A percentile compares a stretch with the other conserved stretches of the same genome.
These are phyloP conservation scores for Leiothrix lutea DNA, from an alignment of 2,113 vertebrate species.

Conservation along the genomic window DNA sequence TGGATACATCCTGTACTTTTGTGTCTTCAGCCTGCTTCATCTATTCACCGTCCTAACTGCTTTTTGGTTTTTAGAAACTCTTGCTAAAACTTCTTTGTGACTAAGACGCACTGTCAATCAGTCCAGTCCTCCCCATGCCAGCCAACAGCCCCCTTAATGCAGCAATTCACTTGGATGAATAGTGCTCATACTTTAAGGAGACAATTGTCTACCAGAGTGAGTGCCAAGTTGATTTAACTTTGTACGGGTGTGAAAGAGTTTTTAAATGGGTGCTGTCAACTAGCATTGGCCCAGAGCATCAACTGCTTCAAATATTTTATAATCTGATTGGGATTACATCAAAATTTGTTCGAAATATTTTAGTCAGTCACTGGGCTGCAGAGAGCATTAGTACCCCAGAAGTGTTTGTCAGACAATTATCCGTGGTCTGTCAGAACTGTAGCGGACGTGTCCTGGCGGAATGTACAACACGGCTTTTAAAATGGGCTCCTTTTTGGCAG, in stretches of 20 bases:
- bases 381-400: not conserved
- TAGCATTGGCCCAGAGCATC: not conserved
- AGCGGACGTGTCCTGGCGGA: not conserved
- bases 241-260: conserved; percentile 47
- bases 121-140: conserved; percentile 21
- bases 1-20: conserved; percentile 58
- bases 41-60: not conserved
- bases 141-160: conserved; percentile 62
- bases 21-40: conserved; percentile 9
- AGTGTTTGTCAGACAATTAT: not conserved
- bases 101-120: conserved; percentile 35
- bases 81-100: conserved; percentile 60
- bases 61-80: conserved; percentile 39
- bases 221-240: conserved; percentile 72
- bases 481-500: conserved; percentile 5
- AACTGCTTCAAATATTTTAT: conserved; percentile 29
- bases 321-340: not conserved
- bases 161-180: conserved; percentile 64
- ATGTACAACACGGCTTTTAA: not conserved
- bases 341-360: conserved; percentile 39
- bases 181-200: conserved; percentile 50
- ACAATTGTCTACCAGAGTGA: conserved; percentile 53
- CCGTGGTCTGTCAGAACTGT: not conserved
- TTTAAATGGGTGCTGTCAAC: conserved; percentile 42
- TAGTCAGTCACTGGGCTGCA: not conserved